Evolutionary conservation across 2,113 vertebrate species (phyloP).

Genomic region (Columbina picui): DNA sequence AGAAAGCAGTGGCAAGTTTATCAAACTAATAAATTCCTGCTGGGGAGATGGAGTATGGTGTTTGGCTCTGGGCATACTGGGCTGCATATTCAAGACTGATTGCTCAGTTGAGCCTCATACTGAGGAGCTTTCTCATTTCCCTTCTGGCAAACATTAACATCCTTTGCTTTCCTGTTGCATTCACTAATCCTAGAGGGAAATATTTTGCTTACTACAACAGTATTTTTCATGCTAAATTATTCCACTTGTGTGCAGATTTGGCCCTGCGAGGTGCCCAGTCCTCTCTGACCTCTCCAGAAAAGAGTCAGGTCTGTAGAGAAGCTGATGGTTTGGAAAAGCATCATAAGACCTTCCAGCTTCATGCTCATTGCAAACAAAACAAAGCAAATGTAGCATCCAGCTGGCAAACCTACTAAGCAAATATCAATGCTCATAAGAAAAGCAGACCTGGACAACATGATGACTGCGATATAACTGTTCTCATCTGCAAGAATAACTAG

Average conservation of each 20-base stretch:
- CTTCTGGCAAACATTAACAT: not conserved
- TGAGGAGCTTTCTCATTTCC: not conserved
- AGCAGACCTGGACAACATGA: not conserved
- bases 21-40: conserved; percentile 10
- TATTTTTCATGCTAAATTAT: conserved; percentile 26
- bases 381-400: not conserved
- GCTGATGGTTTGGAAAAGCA: not conserved
- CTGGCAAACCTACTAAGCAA: not conserved
- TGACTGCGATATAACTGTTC: not conserved
- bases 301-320: not conserved
- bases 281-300: not conserved
- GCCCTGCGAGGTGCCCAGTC: not conserved
- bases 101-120: not conserved
- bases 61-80: not conserved
- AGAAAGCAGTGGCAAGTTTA: not conserved
- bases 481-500: not conserved
- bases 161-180: not conserved
- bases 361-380: not conserved
- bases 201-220: not conserved
- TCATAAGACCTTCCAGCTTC: not conserved
- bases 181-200: conserved; percentile 3
- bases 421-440: not conserved
- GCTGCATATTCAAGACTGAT: not conserved
- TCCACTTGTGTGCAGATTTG: not conserved
- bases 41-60: not conserved